A percentile compares a stretch with the other conserved stretches of the same genome.
phyloP scores from a whole-genome alignment of 1,140 invertebrate genomes.

The Drosophila saltans region DNA sequence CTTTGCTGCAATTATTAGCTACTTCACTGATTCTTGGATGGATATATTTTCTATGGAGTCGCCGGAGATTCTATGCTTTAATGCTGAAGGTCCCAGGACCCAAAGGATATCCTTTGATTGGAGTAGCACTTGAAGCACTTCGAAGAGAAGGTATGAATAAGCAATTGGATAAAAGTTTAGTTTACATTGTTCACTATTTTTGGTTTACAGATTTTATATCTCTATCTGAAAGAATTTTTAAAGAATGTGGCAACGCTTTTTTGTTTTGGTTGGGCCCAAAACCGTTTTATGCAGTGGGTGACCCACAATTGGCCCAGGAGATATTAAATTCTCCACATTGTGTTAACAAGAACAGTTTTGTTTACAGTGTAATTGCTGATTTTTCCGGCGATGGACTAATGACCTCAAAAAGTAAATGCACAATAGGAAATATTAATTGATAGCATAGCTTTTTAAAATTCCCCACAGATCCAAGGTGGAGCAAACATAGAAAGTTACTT shows the following conservation, averaged over 20 bases:
- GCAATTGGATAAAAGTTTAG: too few species aligned
- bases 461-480: slow-evolving; percentile 49
- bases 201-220: too few species aligned
- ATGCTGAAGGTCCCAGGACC: slow-evolving; percentile 58
- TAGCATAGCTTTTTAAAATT: background rate
- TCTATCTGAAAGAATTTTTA: background rate
- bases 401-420: slow-evolving; percentile 41
- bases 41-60: slow-evolving; percentile 65
- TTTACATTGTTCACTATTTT: too few species aligned
- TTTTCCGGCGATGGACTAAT: slow-evolving; percentile 43
- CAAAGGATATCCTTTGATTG: slow-evolving; percentile 52
- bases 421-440: background rate
- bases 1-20: slow-evolving; percentile 10
- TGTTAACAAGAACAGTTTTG: slow-evolving; percentile 28
- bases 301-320: slow-evolving; percentile 54
- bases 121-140: slow-evolving; percentile 1
- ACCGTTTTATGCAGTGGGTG: slow-evolving; percentile 40
- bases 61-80: slow-evolving; percentile 58
- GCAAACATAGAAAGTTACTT: slow-evolving; percentile 47
- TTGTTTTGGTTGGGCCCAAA: slow-evolving; percentile 51
- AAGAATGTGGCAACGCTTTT: slow-evolving; percentile 30
- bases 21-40: slow-evolving; percentile 30
- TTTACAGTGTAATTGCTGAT: background rate
- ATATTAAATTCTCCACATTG: slow-evolving; percentile 53
- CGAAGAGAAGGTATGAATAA: too few species aligned